These are phyloP conservation scores for Drosophila murphyi DNA, from an alignment of 1,140 invertebrate genomes.

Conservation along the genomic window DNA sequence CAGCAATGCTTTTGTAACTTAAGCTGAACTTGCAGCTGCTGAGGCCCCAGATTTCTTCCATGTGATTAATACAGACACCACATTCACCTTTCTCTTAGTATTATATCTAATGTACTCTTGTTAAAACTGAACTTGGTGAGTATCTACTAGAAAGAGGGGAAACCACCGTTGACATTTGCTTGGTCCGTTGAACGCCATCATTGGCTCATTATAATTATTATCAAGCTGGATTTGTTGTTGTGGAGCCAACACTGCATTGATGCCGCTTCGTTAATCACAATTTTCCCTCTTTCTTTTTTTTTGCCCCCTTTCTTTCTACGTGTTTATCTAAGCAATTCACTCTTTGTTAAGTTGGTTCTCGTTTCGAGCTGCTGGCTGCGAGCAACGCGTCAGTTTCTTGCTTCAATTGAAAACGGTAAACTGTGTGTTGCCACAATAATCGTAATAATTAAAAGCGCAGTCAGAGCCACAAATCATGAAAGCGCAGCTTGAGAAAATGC, in stretches of 20 bases:
- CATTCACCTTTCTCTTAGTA: conserved; percentile 5
- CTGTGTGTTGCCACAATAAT: conserved; percentile 72
- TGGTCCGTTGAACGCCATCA: conserved; percentile 50
- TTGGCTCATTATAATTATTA: conserved; percentile 75
- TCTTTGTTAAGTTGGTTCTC: conserved; percentile 69
- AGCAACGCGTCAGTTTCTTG: conserved; percentile 12
- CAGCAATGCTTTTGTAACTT: neutral
- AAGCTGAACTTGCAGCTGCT: neutral
- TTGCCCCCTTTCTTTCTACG: neutral
- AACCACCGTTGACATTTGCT: conserved; percentile 41
- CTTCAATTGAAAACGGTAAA: conserved; percentile 72
- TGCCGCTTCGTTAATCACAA: conserved; percentile 4
- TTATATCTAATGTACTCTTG: neutral
- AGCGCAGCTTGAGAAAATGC: conserved; percentile 32
- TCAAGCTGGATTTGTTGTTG: conserved; percentile 53
- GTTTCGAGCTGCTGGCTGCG: neutral
- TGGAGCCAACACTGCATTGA: conserved; percentile 3
- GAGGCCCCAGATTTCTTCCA: neutral
- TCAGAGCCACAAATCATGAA: conserved; percentile 68
- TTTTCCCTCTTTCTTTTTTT: conserved; percentile 16
- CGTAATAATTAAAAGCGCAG: conserved; percentile 75
- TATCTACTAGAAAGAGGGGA: conserved; percentile 7
- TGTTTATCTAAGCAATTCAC: conserved; percentile 60
- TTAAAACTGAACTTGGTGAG: neutral
- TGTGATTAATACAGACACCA: neutral